Base-by-base conservation (phyloP, 37 sponge, comb jelly and placozoan species). In the Oopsacas minuta region DNA sequence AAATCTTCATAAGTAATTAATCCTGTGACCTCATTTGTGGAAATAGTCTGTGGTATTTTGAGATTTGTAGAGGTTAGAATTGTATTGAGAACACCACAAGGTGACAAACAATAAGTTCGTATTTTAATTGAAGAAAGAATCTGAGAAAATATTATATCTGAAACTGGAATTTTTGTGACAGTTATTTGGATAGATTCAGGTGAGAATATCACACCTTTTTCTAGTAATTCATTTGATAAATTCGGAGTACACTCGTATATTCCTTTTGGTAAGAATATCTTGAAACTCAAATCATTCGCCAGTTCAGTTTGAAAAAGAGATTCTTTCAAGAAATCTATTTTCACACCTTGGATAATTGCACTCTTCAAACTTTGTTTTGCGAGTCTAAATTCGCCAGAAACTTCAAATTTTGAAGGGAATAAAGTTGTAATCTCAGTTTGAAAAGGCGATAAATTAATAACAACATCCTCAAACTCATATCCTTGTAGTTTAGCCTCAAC, bases 341-440 rank as follows among this genome's bases (percentile, higher is more conserved):
- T n/a, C 28, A 34, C 28, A 61, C 30, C 30, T 3, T 61, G 75
- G 20, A 61, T 61, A 61, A 61, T 32, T n/a, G 22, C 75, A 61
- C 28, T 34, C 7, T 25, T 10, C 20, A 61, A 10, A 25, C 20
- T n/a, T 3, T 32, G 28, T n/a, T 61, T 61, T 61, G 20, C 30
- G 3, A 61, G 28, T 34, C 28, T 34, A 12, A 61, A 25, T n/a
- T 12, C 28, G 22, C 75, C 75, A 61, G 75, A 25, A 25, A 61
- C 30, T n/a, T 61, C 75, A 12, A 61, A 61, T n/a, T 61, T 61
- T 3, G 75, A 61, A 61, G 75, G 75, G 22, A 61, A 61, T 61
- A 61, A n/a, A 61, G 75, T 61, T 34, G 75, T 25, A 3, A 61
- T 61, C 22, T 61, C 75, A 3, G 75, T 61, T 61, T 61, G 75